Base-by-base conservation (phyloP, 2,113 vertebrate genomes). In the Rhipidura dahli region DNA sequence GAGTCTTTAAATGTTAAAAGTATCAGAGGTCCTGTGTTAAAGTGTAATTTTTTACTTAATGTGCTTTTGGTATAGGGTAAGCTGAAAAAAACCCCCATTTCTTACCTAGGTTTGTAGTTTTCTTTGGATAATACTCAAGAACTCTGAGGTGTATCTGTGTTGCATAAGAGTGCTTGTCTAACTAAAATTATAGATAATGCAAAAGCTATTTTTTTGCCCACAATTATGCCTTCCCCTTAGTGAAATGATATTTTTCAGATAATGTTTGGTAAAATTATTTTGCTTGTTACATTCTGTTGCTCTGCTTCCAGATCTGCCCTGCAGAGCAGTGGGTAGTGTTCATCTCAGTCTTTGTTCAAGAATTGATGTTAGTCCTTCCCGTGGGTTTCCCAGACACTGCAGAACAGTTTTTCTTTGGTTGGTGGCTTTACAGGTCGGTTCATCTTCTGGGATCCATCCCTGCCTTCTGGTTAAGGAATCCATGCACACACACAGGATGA, bases 381-480 rank as follows among this genome's bases (percentile, higher is more conserved):
- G 0, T 50, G 86, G 68, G 42, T 79, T 61, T 93, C 71, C 64
- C 44, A 77, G 76, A 44, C 19, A 15, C 24, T 77, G 79, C 87
- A 93, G 89, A 91, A 89, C 54, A 79, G 40, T 71, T 95, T 93
- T 86, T 83, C 50, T 91, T 64, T 95, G 94, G n/a, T 96, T 33
- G 59, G 60, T 97, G 93, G 75, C 78, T 96, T 94, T 44, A 47
- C 93, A 97, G 95, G 92, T 96, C 9, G 78, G 47, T 93, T 97
- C 54, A 72, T 95, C 93, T 94, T 87, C 89, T 96, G 93, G 95
- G 93, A 97, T 79, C 89, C 70, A 0, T 96, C 97, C 79, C 93
- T 97, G 96, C 96, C 94, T 72, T 97, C 93, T 91, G 96, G 94
- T 92, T 97, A 97, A 97, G 93, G 95, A 96, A 82, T 93, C 94